phyloP scores from a whole-genome alignment of 2,888 invertebrate species.

The Leptarthrus brevirostris region DNA sequence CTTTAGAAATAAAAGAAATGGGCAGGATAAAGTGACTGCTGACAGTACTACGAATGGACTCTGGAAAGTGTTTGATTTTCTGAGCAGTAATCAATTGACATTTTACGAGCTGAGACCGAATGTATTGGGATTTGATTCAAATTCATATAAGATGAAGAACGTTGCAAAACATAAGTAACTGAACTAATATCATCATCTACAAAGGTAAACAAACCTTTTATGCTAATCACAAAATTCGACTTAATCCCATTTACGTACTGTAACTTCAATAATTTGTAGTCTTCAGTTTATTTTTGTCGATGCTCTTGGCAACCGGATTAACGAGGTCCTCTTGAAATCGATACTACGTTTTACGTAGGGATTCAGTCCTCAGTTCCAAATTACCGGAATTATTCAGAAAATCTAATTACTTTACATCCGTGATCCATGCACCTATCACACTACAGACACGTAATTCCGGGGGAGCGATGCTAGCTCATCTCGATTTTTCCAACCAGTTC shows the following conservation, averaged over 20 bases:
- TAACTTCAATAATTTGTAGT: too few species aligned
- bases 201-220: too few species aligned
- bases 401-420: conserved; percentile 6
- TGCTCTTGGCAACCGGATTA: not conserved
- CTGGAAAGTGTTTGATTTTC: not conserved
- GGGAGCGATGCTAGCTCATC: not conserved
- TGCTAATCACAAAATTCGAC: too few species aligned
- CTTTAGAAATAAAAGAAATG: not conserved
- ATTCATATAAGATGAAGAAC: too few species aligned
- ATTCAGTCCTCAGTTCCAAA: not conserved
- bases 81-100: too few species aligned
- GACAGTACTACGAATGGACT: not conserved
- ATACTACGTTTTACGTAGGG: not conserved
- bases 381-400: not conserved
- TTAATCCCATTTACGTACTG: too few species aligned
- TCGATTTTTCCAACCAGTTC: not conserved
- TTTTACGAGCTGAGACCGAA: too few species aligned
- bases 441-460: not conserved
- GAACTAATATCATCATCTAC: too few species aligned
- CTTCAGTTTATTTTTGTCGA: too few species aligned
- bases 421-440: not conserved
- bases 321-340: not conserved
- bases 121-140: too few species aligned
- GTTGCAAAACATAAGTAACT: too few species aligned
- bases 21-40: not conserved